Conservation (phyloP, 2,888 invertebrate genomes). For the Pyrocoelia pectoralis region DNA sequence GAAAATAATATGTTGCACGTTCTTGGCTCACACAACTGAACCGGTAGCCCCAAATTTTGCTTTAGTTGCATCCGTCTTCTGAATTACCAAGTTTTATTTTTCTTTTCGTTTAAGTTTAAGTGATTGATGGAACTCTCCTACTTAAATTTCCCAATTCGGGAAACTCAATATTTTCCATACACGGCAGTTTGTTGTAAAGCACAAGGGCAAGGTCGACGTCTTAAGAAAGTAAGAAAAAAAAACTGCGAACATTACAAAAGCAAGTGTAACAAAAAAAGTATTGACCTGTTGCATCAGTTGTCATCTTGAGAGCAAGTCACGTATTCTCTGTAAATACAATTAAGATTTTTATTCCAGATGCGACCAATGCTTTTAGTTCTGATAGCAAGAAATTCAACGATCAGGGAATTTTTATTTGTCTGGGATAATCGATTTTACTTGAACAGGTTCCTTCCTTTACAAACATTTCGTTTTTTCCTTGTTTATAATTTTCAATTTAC, state of each 20-base stretch:
- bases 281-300: constrained; percentile 36
- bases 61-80: no score
- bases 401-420: constrained; percentile 29
- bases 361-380: constrained; percentile 28
- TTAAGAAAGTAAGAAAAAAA: constrained; percentile 1
- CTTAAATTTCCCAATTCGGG: no score
- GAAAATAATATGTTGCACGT: no score
- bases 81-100: no score
- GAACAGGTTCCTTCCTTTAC: constrained; percentile 15
- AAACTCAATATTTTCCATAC: no score
- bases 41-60: no score
- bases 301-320: constrained; percentile 34
- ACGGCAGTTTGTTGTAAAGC: no score
- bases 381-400: constrained; percentile 30
- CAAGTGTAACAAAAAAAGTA: constrained; percentile 20
- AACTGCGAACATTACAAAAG: no score
- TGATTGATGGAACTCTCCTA: no score
- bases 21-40: no score
- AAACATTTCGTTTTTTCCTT: neutral
- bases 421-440: constrained; percentile 24
- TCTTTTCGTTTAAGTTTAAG: no score
- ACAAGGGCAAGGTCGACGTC: neutral
- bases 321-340: constrained; percentile 35
- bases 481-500: no score
- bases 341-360: constrained; percentile 35